These are phyloP conservation scores for Ctenopoma multispine DNA, from an alignment of 2,797 vertebrate species.

Conservation along the genomic window DNA sequence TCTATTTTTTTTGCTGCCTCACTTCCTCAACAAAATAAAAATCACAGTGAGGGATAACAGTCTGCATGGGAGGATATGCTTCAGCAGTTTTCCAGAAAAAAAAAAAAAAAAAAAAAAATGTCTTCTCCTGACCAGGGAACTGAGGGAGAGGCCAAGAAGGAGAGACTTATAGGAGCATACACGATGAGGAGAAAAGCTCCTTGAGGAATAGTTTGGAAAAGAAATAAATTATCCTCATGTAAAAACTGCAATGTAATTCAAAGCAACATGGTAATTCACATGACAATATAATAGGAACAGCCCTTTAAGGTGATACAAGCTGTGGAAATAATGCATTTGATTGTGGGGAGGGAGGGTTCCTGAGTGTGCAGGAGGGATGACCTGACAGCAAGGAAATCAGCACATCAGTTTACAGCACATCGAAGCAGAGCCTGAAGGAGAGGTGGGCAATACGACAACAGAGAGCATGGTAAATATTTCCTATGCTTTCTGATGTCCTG, in stretches of 20 bases:
- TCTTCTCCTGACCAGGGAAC: constrained; percentile 47
- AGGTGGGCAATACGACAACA: too few species aligned
- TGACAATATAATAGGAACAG: too few species aligned
- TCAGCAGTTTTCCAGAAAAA: constrained; percentile 80
- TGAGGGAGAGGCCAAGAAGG: constrained; percentile 28
- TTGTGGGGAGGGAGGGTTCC: too few species aligned
- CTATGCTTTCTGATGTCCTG: too few species aligned
- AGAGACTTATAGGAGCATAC: constrained; percentile 12
- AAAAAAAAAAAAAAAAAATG: too few species aligned
- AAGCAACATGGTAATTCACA: not conserved
- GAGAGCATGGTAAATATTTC: too few species aligned
- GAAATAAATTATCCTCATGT: not conserved
- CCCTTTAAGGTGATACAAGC: too few species aligned
- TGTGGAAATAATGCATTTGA: too few species aligned
- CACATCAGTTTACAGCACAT: too few species aligned
- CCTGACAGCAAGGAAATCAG: too few species aligned
- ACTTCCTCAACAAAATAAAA: constrained; percentile 77
- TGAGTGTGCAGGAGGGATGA: too few species aligned
- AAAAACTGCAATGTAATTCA: not conserved
- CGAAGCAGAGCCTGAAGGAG: too few species aligned
- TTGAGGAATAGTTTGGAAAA: not conserved
- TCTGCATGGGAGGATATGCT: constrained; percentile 77
- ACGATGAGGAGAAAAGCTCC: not conserved
- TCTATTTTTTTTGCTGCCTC: constrained; percentile 81
- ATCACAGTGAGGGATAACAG: constrained; percentile 57